Evolutionary conservation across 2,797 vertebrate genomes (phyloP).

Genomic region (Coluber constrictor): DNA sequence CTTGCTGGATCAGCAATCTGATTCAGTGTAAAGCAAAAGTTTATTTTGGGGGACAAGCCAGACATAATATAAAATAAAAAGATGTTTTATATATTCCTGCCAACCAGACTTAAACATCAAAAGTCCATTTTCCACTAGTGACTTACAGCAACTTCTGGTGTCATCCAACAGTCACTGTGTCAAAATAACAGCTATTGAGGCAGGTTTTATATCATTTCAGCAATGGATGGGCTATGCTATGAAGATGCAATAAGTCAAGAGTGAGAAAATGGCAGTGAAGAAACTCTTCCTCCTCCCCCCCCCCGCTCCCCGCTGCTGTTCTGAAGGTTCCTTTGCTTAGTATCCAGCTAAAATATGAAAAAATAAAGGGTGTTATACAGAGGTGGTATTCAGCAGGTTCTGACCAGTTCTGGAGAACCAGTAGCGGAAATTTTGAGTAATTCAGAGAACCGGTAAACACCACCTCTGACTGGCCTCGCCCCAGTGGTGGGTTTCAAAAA

Average conservation of each 20-base stretch:
- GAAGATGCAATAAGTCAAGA: not conserved
- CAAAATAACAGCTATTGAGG: not conserved
- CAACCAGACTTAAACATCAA: not conserved
- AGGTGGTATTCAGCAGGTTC: too few relatives aligned
- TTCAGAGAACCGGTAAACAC: too few relatives aligned
- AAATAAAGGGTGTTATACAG: not conserved
- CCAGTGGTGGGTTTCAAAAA: too few relatives aligned
- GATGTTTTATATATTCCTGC: not conserved
- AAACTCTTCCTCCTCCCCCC: not conserved
- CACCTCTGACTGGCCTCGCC: too few relatives aligned
- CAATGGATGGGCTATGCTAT: not conserved
- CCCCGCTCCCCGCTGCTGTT: not conserved
- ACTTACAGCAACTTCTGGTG: not conserved
- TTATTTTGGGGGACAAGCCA: not conserved
- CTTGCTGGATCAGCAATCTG: not conserved
- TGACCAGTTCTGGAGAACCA: too few relatives aligned
- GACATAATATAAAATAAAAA: not conserved
- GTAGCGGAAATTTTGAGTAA: too few relatives aligned
- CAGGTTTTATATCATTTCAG: not conserved
- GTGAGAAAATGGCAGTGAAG: not conserved
- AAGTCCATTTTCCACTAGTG: not conserved
- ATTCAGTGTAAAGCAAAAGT: not conserved
- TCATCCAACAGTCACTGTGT: not conserved
- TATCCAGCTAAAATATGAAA: not conserved
- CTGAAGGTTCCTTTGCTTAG: not conserved